A percentile compares a stretch with the other conserved stretches of the same genome.
Evolutionary conservation across 1,140 invertebrate genomes (phyloP).

Genomic region (Halyomorpha halys): DNA sequence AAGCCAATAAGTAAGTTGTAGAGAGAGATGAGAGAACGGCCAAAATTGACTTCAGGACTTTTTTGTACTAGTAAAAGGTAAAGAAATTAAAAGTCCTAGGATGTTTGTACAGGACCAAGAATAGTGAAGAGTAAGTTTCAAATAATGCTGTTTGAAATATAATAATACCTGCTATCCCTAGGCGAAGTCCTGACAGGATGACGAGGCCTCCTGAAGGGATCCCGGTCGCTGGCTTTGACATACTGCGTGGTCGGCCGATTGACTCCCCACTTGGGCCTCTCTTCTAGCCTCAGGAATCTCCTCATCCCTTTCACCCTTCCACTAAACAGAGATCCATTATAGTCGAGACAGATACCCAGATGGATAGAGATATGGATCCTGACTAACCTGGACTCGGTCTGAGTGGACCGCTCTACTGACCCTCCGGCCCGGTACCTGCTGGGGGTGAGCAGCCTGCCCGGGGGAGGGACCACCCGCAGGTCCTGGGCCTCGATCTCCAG

Average conservation of each 20-base stretch:
- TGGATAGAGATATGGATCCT: background rate
- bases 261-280: conserved; percentile 54
- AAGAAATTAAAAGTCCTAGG: no score
- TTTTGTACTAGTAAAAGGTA: no score
- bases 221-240: conserved; percentile 65
- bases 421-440: conserved; percentile 26
- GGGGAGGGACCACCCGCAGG: conserved; percentile 29
- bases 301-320: conserved; percentile 32
- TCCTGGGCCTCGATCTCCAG: conserved; percentile 25
- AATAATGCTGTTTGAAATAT: no score
- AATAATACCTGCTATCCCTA: conserved; percentile 20
- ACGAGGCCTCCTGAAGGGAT: conserved; percentile 41
- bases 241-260: conserved; percentile 58
- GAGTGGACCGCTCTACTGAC: conserved; percentile 47
- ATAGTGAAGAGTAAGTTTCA: no score
- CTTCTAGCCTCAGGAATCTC: conserved; percentile 41
- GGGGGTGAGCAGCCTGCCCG: conserved; percentile 30
- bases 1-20: no score
- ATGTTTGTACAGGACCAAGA: no score
- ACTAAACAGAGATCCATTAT: background rate
- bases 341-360: background rate
- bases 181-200: background rate
- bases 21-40: no score
- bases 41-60: no score
- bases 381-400: conserved; percentile 40